These are phyloP conservation scores for Pogonus chalceus DNA, from an alignment of 1,140 invertebrate species.

Conservation along the genomic window DNA sequence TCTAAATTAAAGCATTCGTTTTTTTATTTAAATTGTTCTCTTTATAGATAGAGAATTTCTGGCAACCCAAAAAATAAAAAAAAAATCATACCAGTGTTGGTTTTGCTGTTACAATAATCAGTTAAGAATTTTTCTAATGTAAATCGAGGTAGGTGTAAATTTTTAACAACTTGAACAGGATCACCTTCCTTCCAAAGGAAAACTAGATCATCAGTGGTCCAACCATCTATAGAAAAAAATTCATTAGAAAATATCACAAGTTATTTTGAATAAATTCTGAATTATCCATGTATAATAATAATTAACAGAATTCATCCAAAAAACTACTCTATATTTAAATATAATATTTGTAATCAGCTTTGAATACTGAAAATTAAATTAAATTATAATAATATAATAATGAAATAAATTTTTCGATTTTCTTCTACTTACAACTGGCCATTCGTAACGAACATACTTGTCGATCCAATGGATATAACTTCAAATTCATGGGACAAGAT, in stretches of 20 bases:
- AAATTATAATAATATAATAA: neutral
- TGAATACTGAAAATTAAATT: too few species aligned
- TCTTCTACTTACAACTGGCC: constrained; percentile 82
- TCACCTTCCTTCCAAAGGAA: constrained; percentile 90
- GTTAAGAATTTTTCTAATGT: constrained; percentile 85
- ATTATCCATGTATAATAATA: too few species aligned
- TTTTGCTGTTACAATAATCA: constrained; percentile 91
- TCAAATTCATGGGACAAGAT: constrained; percentile 92
- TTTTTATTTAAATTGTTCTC: too few species aligned
- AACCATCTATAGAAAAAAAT: constrained; percentile 88
- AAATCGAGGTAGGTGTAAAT: constrained; percentile 86
- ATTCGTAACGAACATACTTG: constrained; percentile 87
- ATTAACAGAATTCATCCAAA: too few species aligned
- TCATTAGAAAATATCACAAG: too few species aligned
- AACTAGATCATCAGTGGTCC: constrained; percentile 88
- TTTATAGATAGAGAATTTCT: too few species aligned
- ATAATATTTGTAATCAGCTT: too few species aligned
- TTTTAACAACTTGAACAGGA: constrained; percentile 89
- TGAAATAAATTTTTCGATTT: neutral
- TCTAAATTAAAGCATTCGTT: too few species aligned
- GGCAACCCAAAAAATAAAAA: too few species aligned
- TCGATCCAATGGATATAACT: constrained; percentile 87
- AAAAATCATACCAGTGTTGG: constrained; percentile 73
- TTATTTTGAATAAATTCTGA: too few species aligned
- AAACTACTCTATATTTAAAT: too few species aligned